A percentile compares a stretch with the other conserved stretches of the same genome.
phyloP scores from a whole-genome alignment of 2,113 vertebrate genomes.

The Microtus pennsylvanicus region DNA sequence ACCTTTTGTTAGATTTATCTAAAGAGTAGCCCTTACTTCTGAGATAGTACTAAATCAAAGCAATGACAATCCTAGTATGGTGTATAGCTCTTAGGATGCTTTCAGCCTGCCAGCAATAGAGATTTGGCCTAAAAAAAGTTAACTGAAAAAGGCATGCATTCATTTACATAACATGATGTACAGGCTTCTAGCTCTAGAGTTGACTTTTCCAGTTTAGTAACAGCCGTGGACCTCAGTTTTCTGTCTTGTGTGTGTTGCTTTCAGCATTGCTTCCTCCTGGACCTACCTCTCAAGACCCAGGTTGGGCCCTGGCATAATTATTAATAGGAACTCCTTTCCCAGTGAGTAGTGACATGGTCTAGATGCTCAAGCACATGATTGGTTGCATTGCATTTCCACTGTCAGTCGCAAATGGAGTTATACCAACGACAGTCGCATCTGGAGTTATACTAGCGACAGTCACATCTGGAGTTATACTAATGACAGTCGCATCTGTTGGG shows the following conservation, averaged over 20 bases:
- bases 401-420: background rate
- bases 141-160: background rate
- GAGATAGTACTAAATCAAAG: background rate
- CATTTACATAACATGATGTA: background rate
- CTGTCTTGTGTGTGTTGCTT: background rate
- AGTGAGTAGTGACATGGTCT: background rate
- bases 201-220: background rate
- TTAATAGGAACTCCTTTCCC: background rate
- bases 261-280: background rate
- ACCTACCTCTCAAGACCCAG: background rate
- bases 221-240: background rate
- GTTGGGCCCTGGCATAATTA: constrained; percentile 6
- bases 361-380: background rate
- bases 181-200: background rate
- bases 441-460: too few relatives aligned
- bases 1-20: constrained; percentile 2
- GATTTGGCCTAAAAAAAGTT: background rate
- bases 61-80: background rate
- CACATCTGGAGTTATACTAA: background rate
- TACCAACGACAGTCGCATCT: background rate
- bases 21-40: background rate
- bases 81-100: background rate
- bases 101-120: background rate
- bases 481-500: background rate
- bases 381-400: background rate